Percentiles rank a stretch among this genome's conserved stretches.
Evolutionary conservation across 2,113 vertebrate species (phyloP).

Genomic region (Nycticebus coucang): DNA sequence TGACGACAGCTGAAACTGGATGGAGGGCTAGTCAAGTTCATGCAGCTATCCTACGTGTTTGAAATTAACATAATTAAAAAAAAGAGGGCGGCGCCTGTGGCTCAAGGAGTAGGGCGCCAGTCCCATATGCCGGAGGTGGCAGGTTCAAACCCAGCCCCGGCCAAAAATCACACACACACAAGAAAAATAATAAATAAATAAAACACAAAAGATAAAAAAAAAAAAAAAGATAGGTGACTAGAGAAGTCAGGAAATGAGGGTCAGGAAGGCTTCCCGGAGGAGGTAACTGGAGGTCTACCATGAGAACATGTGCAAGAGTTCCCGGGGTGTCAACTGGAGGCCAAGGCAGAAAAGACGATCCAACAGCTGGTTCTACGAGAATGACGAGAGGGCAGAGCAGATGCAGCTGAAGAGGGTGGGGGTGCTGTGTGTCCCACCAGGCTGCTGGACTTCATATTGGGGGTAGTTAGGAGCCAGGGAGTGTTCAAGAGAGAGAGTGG

Average conservation of each 20-base stretch:
- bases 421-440: neutral
- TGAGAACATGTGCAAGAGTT: neutral
- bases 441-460: neutral
- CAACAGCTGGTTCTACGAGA: accelerated
- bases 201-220: too few species aligned
- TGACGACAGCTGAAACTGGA: neutral
- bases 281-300: neutral
- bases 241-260: neutral
- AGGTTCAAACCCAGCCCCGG: too few species aligned
- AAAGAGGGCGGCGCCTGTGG: too few species aligned
- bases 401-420: too few species aligned
- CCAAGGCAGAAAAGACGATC: neutral
- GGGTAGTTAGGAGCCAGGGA: neutral
- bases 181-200: too few species aligned
- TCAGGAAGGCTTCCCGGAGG: neutral
- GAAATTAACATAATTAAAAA: neutral
- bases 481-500: neutral
- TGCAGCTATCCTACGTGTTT: neutral
- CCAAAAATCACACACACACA: too few species aligned
- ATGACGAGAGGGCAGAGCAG: neutral
- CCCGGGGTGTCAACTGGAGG: neutral
- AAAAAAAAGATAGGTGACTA: neutral
- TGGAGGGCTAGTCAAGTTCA: neutral
- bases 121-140: too few species aligned
- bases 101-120: too few species aligned